phyloP scores from a whole-genome alignment of 2,888 invertebrate species.

The Auanema sp. region DNA sequence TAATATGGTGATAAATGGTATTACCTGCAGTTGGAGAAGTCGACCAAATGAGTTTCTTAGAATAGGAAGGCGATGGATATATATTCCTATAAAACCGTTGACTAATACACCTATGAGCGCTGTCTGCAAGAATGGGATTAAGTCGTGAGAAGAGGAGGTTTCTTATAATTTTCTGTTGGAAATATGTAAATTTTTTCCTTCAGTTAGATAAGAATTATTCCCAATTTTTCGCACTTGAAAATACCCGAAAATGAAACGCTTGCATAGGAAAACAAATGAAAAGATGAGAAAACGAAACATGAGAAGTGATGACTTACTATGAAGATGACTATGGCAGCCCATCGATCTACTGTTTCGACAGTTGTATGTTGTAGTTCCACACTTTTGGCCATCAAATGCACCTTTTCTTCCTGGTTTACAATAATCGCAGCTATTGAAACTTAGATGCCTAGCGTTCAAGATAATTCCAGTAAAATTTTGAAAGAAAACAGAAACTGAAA shows the following conservation, averaged over 20 bases:
- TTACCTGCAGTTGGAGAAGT: constrained; percentile 31
- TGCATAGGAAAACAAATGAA: constrained; percentile 2
- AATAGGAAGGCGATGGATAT: constrained; percentile 33
- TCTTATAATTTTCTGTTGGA: too few species aligned
- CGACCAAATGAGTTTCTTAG: constrained; percentile 45
- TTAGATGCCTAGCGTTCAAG: too few species aligned
- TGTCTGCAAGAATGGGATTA: constrained; percentile 24
- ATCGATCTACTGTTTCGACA: constrained; percentile 31
- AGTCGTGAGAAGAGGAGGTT: too few species aligned
- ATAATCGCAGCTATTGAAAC: too few species aligned
- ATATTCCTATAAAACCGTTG: constrained; percentile 39
- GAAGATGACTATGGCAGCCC: constrained; percentile 42
- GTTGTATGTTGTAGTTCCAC: too few species aligned
- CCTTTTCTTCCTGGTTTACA: too few species aligned
- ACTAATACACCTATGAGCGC: constrained; percentile 33
- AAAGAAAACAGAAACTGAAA: background rate
- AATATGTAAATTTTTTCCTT: background rate
- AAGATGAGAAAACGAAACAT: background rate
- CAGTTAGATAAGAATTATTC: too few species aligned
- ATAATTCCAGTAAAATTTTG: too few species aligned
- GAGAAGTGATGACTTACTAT: constrained; percentile 23
- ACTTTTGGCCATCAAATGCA: too few species aligned
- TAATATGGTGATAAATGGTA: too few species aligned
- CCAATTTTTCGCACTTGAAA: too few species aligned
- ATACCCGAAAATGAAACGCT: background rate